phyloP scores from a whole-genome alignment of 64 coral and sea anemone species.

The Dendrophyllia cribrosa region DNA sequence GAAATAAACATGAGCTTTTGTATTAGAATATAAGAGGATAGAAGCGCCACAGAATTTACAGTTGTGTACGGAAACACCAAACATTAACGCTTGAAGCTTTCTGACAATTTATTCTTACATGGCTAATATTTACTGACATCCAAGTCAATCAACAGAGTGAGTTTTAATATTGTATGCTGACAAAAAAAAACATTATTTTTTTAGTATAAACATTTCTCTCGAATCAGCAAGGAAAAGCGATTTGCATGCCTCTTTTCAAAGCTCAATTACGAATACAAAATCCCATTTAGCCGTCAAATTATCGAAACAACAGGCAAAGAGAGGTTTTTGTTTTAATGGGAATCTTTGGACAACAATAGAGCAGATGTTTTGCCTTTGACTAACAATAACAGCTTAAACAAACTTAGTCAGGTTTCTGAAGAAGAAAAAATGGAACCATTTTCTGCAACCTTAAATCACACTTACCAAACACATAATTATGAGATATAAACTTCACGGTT shows the following conservation, averaged over 20 bases:
- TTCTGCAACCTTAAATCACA: too few relatives aligned
- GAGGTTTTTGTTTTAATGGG: slow-evolving; percentile 1
- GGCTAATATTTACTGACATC: neutral
- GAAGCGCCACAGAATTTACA: neutral
- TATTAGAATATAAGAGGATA: neutral
- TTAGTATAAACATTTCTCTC: neutral
- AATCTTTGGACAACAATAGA: neutral
- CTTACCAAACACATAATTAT: too few relatives aligned
- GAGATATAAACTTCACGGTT: too few relatives aligned
- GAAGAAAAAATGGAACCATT: neutral
- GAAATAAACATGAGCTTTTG: neutral
- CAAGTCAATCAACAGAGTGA: neutral
- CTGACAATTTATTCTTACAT: too few relatives aligned
- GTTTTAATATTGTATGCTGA: neutral
- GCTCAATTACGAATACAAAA: neutral
- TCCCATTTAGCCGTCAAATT: neutral
- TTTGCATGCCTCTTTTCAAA: neutral
- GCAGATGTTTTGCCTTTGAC: neutral
- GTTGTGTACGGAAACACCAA: too few relatives aligned
- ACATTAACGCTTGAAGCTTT: too few relatives aligned
- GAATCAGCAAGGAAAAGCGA: neutral
- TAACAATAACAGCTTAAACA: neutral
- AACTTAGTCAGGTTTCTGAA: neutral
- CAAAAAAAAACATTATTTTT: neutral
- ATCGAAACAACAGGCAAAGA: neutral